Percentiles rank a stretch among this genome's conserved stretches.
Evolutionary conservation across 2,797 vertebrate genomes (phyloP).

Genomic region (Myotis pilosus): DNA sequence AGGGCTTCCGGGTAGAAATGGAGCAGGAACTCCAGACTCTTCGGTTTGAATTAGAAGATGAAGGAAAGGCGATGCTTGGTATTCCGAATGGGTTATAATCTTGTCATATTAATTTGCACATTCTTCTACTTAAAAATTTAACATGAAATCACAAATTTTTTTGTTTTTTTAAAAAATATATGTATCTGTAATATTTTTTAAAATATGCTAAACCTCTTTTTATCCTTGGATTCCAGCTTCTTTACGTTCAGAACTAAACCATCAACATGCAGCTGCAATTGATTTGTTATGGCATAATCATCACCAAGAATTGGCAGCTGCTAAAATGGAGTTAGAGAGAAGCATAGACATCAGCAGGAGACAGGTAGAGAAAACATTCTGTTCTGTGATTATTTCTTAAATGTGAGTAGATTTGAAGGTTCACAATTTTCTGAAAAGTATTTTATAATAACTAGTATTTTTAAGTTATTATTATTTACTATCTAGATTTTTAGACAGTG

Average conservation of each 20-base stretch:
- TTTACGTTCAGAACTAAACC: slow-evolving; percentile 96
- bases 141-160: neutral
- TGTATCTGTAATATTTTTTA: neutral
- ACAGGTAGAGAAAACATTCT: slow-evolving; percentile 86
- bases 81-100: slow-evolving; percentile 55
- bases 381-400: neutral
- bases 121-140: slow-evolving; percentile 21
- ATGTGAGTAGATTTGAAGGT: neutral
- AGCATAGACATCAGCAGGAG: slow-evolving; percentile 91
- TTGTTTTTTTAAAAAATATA: neutral
- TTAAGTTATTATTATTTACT: neutral
- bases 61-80: slow-evolving; percentile 99
- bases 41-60: slow-evolving; percentile 97
- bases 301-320: slow-evolving; percentile 91
- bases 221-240: slow-evolving; percentile 86
- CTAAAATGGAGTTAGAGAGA: slow-evolving; percentile 93
- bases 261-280: slow-evolving; percentile 95
- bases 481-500: neutral
- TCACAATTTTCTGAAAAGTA: neutral
- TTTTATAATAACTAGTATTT: neutral
- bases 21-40: slow-evolving; percentile 98
- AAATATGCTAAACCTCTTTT: slow-evolving; percentile 30
- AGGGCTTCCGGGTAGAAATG: slow-evolving; percentile 95
- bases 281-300: slow-evolving; percentile 95
- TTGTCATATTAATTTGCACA: neutral